Base-by-base conservation (phyloP, 2,113 vertebrate species). In the Oxyura jamaicensis region DNA sequence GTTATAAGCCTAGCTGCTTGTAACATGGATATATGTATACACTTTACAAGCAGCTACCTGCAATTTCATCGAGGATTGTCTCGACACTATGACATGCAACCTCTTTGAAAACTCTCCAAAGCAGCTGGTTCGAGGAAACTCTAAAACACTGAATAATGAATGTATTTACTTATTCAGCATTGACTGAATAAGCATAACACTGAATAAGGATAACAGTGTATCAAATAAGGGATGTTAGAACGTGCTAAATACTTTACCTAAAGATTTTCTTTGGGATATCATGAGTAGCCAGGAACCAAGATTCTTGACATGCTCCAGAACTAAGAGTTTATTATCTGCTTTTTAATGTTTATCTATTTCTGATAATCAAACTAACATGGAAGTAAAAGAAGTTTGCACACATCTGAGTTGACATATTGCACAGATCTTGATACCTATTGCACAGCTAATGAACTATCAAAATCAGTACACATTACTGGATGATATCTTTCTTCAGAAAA, bases 21-120 rank as follows among this genome's bases (percentile, higher is more conserved):
- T 46, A 44, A 18, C n/a, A 56, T 2, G 2, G 46, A 59, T 20
- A 41, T 46, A 42, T 1, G 0, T 11, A n/a, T 5, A 46, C 2
- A 11, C 66, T 59, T 33, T 11, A 39, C 0, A 0, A 55, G 41
- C 21, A 60, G 28, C 35, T 65, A 81, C 60, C 26, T 74, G 14
- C 23, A 39, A 53, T 23, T 63, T 73, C 62, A 44, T 33, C 31
- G 66, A 74, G 53, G 44, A 8, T 66, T 83, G 22, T 9, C 36
- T 50, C 69, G 48, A 46, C 62, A 20, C 3, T 42, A 3, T 26
- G 25, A 46, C 46, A 46, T 2, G 1, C 25, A 44, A 16, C 20
- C 21, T 72, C 6, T 46, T 77, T 3, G 5, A 68, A 82, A 82
- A 23, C 20, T 73, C 44, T 58, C 13, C 62, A 76, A 73, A 90